Percentiles rank a stretch among this genome's conserved stretches.
Conservation (phyloP, 2,888 invertebrate species). For the Drosophila paucipuncta region DNA sequence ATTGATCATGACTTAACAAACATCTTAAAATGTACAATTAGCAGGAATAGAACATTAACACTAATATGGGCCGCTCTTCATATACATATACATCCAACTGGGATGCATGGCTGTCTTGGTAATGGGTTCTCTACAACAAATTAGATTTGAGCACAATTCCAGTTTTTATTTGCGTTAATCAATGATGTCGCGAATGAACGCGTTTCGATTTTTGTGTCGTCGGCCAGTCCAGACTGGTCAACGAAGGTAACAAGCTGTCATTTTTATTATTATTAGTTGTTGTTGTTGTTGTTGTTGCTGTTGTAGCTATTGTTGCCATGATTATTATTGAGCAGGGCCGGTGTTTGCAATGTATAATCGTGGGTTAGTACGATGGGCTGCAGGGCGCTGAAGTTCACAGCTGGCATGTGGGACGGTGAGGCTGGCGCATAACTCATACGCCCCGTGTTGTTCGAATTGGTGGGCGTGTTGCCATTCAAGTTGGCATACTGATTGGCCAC, state of each 20-base stretch:
- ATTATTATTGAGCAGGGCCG: slow-evolving; percentile 50
- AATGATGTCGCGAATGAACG: slow-evolving; percentile 70
- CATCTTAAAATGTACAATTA: slow-evolving; percentile 45
- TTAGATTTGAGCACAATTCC: slow-evolving; percentile 42
- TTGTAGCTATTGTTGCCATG: slow-evolving; percentile 27
- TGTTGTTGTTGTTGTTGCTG: slow-evolving; percentile 31
- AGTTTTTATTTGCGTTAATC: neutral
- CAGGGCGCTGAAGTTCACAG: slow-evolving; percentile 62
- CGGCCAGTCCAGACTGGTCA: slow-evolving; percentile 67
- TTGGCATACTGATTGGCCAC: slow-evolving; percentile 28
- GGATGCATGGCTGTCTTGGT: slow-evolving; percentile 30
- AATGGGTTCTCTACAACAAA: slow-evolving; percentile 9
- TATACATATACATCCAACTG: slow-evolving; percentile 4
- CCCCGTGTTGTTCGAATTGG: slow-evolving; percentile 52
- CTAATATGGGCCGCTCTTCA: slow-evolving; percentile 27
- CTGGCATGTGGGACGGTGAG: slow-evolving; percentile 48
- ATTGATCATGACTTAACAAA: slow-evolving; percentile 36
- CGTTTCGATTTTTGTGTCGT: slow-evolving; percentile 69
- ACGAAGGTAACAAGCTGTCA: slow-evolving; percentile 56
- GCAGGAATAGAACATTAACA: slow-evolving; percentile 49
- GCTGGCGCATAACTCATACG: slow-evolving; percentile 57
- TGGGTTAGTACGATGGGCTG: slow-evolving; percentile 65
- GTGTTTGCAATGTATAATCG: slow-evolving; percentile 70
- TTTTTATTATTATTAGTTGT: slow-evolving; percentile 31
- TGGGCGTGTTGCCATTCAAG: slow-evolving; percentile 51